These are phyloP conservation scores for Hylomyscus alleni DNA, from an alignment of 2,797 vertebrate genomes.

Conservation along the genomic window DNA sequence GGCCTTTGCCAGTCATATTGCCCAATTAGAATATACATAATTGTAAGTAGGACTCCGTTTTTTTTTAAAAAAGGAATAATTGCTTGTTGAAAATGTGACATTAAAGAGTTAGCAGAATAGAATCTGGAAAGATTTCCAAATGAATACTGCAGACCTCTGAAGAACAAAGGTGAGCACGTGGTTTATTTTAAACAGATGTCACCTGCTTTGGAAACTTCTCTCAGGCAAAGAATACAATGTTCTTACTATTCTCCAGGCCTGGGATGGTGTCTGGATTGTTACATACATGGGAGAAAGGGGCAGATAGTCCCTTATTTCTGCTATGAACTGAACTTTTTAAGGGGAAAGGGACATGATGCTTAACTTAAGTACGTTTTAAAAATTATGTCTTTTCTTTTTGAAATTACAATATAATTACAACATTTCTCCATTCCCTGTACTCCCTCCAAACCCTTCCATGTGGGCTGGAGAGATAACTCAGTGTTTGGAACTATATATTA, in stretches of 20 bases:
- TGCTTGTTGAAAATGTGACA: conserved; percentile 81
- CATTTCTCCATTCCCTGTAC: not conserved
- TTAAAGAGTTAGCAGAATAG: conserved; percentile 71
- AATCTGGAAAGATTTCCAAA: conserved; percentile 53
- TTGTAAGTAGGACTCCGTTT: conserved; percentile 83
- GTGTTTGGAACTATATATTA: not conserved
- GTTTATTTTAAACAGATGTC: conserved; percentile 7
- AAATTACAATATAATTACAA: not conserved
- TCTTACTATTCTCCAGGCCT: not conserved
- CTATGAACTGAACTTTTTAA: not conserved
- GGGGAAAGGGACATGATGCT: not conserved
- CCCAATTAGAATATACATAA: conserved; percentile 88
- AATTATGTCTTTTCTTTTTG: not conserved
- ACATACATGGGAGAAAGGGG: not conserved
- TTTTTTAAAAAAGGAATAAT: conserved; percentile 76
- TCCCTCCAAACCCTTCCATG: not conserved
- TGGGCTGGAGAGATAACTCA: not conserved
- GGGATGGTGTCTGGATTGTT: not conserved
- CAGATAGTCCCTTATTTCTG: not conserved
- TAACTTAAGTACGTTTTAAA: not conserved
- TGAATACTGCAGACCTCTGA: conserved; percentile 3
- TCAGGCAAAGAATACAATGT: not conserved
- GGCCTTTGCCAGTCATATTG: conserved; percentile 85
- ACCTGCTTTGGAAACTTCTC: conserved; percentile 39
- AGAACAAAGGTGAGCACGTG: conserved; percentile 35